Conservation (phyloP, 2,888 invertebrate species). For the Dorcus parallelipipedus region DNA sequence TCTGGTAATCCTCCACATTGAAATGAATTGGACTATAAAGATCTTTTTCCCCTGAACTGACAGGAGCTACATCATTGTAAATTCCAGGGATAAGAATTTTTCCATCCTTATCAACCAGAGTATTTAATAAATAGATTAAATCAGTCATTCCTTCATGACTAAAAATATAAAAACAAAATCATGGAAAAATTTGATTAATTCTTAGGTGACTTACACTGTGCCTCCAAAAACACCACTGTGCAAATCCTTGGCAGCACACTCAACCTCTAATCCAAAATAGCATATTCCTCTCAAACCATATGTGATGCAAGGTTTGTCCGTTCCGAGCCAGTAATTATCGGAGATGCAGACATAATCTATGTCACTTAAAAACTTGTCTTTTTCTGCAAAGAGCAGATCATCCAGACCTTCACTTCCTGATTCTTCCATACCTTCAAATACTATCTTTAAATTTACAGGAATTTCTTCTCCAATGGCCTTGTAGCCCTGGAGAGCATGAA, state of each 20-base stretch:
- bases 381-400: constrained; percentile 67
- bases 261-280: constrained; percentile 85
- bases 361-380: constrained; percentile 74
- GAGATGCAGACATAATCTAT: constrained; percentile 96
- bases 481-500: constrained; percentile 88
- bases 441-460: constrained; percentile 80
- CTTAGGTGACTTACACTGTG: constrained; percentile 65
- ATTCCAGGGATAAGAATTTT: constrained; percentile 81
- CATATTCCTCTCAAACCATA: constrained; percentile 93
- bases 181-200: neutral
- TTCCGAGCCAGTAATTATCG: constrained; percentile 98
- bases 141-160: constrained; percentile 88
- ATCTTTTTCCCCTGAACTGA: constrained; percentile 66
- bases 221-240: constrained; percentile 97
- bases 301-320: constrained; percentile 93
- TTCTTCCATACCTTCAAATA: constrained; percentile 99
- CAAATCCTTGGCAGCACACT: constrained; percentile 87
- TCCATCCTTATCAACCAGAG: constrained; percentile 82
- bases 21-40: constrained; percentile 84
- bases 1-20: constrained; percentile 72
- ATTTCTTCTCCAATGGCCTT: constrained; percentile 60
- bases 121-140: constrained; percentile 79
- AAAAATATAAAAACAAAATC: constrained; percentile 32
- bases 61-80: constrained; percentile 74
- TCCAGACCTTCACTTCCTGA: constrained; percentile 95